Evolutionary conservation across 2,797 vertebrate species (phyloP), one percentile per base, ranked within the genome.

Genomic region (Crotalus adamanteus): DNA sequence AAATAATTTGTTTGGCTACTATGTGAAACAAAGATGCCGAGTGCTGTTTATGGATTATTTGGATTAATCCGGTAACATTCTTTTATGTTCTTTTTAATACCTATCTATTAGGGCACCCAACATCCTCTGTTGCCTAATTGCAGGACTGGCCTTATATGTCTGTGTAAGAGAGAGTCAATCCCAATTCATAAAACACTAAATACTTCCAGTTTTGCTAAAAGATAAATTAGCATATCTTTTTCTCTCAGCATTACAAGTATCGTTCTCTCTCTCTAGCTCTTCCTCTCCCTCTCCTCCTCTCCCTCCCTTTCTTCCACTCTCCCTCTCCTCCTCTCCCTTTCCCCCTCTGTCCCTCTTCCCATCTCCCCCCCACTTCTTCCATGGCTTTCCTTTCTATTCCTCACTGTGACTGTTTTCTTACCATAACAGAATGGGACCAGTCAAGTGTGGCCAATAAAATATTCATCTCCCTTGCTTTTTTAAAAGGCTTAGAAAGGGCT

Each of bases 381-480:
- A 86, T 88, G 69, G 18, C 26, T 88, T 78, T 31, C 69, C 18
- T 59, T 51, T 93, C 59, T 88, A 73, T 55, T 91, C 31, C 59
- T 73, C 63, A 51, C 92, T 53, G n/a, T 22, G 56, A 73, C 69
- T 93, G 60, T 87, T 85, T 92, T 91, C 86, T 88, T 88, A 69
- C 92, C 90, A 89, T 59, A 85, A 90, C 92, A 89, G 90, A 93
- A 91, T 73, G 57, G 92, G 92, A 85, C 86, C 90, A 91, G 16
- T 90, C 69, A 93, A 93, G 92, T 87, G 92, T 93, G 92, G 86
- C 90, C 56, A 87, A 93, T 93, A 91, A 93, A 93, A 93, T 93
- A 93, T 93, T 93, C 92, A 93, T 93, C 92, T 91, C 92, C 63
- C 90, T 91, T 26, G 6, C 69, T 91, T 90, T 91, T 65, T 88